These are phyloP conservation scores for Macrophya alboannulata DNA, from an alignment of 2,888 invertebrate genomes.

Conservation along the genomic window DNA sequence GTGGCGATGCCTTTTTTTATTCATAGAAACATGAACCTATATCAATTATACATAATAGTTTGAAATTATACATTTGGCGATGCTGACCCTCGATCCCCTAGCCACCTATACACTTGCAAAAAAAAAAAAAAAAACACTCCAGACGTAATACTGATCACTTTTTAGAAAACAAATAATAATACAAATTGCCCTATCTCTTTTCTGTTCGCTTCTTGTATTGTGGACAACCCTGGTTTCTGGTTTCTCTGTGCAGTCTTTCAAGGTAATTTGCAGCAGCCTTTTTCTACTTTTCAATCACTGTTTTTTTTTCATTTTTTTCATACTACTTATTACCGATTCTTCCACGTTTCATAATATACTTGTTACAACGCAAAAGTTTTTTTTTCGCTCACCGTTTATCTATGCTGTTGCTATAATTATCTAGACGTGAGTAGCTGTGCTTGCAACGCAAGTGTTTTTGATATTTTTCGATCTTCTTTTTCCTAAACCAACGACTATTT, in stretches of 20 bases:
- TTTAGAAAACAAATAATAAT: slow-evolving; percentile 35
- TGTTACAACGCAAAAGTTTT: slow-evolving; percentile 20
- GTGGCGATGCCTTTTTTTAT: background rate
- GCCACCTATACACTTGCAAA: background rate
- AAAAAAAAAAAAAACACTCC: background rate
- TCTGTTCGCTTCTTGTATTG: slow-evolving; percentile 79
- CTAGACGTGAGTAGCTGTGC: slow-evolving; percentile 44
- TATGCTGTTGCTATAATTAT: slow-evolving; percentile 50
- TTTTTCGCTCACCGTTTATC: slow-evolving; percentile 52
- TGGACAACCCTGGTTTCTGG: slow-evolving; percentile 77
- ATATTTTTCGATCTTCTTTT: background rate
- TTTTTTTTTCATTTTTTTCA: slow-evolving; percentile 54
- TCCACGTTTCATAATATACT: slow-evolving; percentile 19
- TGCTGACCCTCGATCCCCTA: background rate
- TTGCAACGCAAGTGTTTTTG: slow-evolving; percentile 36
- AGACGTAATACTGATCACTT: slow-evolving; percentile 22
- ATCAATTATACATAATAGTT: slow-evolving; percentile 31
- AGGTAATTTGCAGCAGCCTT: slow-evolving; percentile 76
- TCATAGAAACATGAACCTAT: background rate
- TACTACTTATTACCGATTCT: slow-evolving; percentile 19
- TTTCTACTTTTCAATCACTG: slow-evolving; percentile 65
- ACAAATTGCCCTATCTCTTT: slow-evolving; percentile 76
- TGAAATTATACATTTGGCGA: background rate
- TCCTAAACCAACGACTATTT: background rate
- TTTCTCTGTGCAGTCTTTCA: slow-evolving; percentile 79